Percentiles rank a stretch among this genome's conserved stretches.
Evolutionary conservation across 30 jellyfish, hydroid and myxozoan genomes (phyloP).

Genomic region (Calvadosia cruxmelitensis): DNA sequence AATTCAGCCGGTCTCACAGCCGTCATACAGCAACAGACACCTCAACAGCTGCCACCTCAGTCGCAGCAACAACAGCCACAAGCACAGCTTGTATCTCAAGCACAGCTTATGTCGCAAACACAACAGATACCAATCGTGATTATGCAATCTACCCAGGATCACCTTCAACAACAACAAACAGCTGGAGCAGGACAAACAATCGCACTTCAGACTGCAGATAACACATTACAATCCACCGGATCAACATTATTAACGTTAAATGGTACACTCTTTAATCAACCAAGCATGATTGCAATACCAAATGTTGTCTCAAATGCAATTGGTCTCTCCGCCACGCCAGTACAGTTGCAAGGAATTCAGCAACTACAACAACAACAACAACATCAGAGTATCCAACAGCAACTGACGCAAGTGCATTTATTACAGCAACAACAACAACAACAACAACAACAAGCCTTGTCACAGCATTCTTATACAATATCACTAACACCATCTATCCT

Average conservation of each 20-base stretch:
- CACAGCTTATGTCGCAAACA: constrained; percentile 6
- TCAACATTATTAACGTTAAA: background rate
- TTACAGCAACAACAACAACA: constrained; percentile 66
- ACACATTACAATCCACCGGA: background rate
- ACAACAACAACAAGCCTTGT: constrained; percentile 3
- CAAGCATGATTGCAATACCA: background rate
- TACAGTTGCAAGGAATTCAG: constrained; percentile 6
- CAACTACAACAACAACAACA: constrained; percentile 65
- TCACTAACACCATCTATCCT: background rate
- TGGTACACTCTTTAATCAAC: background rate
- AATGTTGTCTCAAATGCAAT: background rate
- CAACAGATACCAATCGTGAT: background rate
- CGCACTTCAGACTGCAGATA: background rate
- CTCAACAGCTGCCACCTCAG: constrained; percentile 11
- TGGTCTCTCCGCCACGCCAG: background rate
- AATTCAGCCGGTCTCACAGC: constrained; percentile 87
- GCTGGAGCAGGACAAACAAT: background rate
- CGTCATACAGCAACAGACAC: constrained; percentile 38
- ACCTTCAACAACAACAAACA: constrained; percentile 11
- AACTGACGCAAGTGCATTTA: constrained; percentile 28
- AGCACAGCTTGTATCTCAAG: background rate
- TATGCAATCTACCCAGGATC: background rate
- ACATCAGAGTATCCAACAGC: constrained; percentile 23
- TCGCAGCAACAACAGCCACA: constrained; percentile 41
- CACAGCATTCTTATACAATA: background rate